Conservation (phyloP, 2,113 vertebrate genomes). For the Romanogobio albipinnatus region DNA sequence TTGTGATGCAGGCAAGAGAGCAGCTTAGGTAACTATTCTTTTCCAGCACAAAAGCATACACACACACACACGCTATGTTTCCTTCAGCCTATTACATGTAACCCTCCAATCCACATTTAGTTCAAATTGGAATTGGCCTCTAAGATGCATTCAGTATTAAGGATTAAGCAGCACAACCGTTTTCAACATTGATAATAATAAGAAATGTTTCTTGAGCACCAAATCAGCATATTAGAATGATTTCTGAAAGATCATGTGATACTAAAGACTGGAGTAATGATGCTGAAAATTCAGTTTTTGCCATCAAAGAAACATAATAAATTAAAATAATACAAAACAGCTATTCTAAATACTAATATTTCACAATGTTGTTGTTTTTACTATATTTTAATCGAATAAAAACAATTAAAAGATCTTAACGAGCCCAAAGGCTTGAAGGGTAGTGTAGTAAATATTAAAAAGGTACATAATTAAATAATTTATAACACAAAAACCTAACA, state of each 20-base stretch:
- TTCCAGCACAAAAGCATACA: background rate
- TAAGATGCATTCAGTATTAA: too few relatives aligned
- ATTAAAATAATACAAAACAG: background rate
- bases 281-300: background rate
- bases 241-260: background rate
- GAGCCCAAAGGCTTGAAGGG: background rate
- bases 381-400: too few relatives aligned
- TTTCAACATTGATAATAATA: background rate
- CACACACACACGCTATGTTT: background rate
- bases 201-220: too few relatives aligned
- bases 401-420: too few relatives aligned
- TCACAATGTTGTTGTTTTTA: too few relatives aligned
- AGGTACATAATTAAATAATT: background rate
- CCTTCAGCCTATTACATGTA: background rate
- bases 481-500: background rate
- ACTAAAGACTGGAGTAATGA: background rate
- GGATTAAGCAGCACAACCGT: background rate
- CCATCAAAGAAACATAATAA: background rate
- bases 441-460: background rate
- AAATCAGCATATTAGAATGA: background rate
- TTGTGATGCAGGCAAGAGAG: slow-evolving; percentile 94
- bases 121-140: too few relatives aligned
- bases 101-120: background rate
- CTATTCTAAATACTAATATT: background rate
- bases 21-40: slow-evolving; percentile 85